Base-by-base conservation (phyloP, 2,797 vertebrate genomes). In the Caiman crocodilus region DNA sequence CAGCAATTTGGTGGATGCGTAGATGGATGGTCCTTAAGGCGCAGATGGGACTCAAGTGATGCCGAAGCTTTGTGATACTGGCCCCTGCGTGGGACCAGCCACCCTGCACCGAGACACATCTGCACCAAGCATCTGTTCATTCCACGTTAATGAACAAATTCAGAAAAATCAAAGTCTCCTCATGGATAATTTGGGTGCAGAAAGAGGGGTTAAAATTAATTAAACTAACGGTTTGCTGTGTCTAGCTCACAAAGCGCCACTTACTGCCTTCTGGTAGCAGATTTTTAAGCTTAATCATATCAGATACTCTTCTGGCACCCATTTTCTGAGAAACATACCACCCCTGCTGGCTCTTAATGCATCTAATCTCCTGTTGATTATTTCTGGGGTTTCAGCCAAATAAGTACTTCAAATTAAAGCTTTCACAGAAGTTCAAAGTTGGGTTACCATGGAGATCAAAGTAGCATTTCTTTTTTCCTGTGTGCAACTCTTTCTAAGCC, bases 351-450 rank as follows among this genome's bases (percentile, higher is more conserved):
- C 93, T 89, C 94, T 95, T 98, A 97, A 97, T 96, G 97, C 92
- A 95, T 97, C 96, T 97, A 97, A 98, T 98, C 97, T 97, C 97
- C 96, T 96, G 96, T 95, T 97, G 96, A 97, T 97, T 85, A 95
- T 97, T 98, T 97, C 97, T 95, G 96, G 98, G 97, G 96, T 95
- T 95, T 87, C 96, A 87, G 92, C 97, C 96, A 97, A 97, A 97
- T 94, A 95, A 97, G 96, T 93, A 83, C 95, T 97, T 96, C 96
- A 96, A 97, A 97, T 98, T 97, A 97, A 97, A 98, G 95, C 90
- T 89, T 94, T 95, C n/a, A 89, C 93, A 6, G 8, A 87, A 5
- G 93, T 92, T 77, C 84, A 0, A 67, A 87, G 55, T 11, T 3
- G 79, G 71, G 98, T 98, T 97, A 96, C 97, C 94, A 96, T 97